These are phyloP conservation scores for Brachyptera risi DNA, from an alignment of 2,888 invertebrate species.

Conservation along the genomic window DNA sequence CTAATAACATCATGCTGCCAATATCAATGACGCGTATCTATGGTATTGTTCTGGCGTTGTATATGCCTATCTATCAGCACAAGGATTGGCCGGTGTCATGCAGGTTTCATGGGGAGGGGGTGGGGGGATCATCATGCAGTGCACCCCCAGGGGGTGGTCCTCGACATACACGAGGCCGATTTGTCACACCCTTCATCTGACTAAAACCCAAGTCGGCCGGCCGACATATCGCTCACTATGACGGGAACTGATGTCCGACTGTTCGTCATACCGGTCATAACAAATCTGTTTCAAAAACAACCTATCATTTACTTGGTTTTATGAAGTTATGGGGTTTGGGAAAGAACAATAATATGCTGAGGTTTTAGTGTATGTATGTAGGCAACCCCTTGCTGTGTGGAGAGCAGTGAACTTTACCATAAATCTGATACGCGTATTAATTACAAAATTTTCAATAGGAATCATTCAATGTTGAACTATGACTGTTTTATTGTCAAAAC, in stretches of 20 bases:
- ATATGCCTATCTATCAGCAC: background rate
- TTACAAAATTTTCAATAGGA: too few species aligned
- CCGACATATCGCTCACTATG: background rate
- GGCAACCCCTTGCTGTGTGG: too few species aligned
- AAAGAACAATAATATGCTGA: too few species aligned
- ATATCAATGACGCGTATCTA: background rate
- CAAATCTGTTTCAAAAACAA: conserved; percentile 3
- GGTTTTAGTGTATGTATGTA: too few species aligned
- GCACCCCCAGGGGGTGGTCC: conserved; percentile 20
- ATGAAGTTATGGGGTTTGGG: too few species aligned
- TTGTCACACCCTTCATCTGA: conserved; percentile 18
- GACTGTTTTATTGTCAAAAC: too few species aligned
- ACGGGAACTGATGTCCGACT: conserved; percentile 7
- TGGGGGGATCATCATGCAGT: conserved; percentile 10
- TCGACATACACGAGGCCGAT: conserved; percentile 15
- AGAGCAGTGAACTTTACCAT: too few species aligned
- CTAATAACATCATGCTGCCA: too few species aligned
- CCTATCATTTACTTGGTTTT: too few species aligned
- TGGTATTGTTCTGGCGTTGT: background rate
- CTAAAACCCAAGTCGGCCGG: too few species aligned
- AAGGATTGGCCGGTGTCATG: background rate
- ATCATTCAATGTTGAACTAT: too few species aligned
- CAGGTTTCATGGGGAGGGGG: background rate
- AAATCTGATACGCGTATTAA: too few species aligned
- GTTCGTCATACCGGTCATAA: conserved; percentile 11